phyloP scores from a whole-genome alignment of 2,888 invertebrate genomes.

The Suillia variegata region DNA sequence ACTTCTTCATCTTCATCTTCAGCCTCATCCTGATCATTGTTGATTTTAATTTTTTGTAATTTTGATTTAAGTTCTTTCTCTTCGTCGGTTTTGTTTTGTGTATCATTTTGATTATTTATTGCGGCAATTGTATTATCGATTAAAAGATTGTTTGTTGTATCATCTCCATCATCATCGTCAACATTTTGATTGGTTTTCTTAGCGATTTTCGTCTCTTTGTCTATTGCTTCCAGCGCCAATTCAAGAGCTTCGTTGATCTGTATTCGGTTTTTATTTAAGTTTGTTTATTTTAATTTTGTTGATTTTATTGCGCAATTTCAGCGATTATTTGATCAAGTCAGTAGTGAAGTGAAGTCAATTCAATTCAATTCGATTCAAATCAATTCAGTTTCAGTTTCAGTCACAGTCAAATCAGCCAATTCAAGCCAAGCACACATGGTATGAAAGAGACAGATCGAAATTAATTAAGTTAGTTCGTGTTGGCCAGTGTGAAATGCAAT shows the following conservation, averaged over 20 bases:
- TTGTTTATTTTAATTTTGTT: conserved; percentile 19
- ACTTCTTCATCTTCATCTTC: conserved; percentile 44
- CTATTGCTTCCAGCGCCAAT: conserved; percentile 69
- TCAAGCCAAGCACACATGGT: conserved; percentile 26
- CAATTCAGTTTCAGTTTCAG: no score
- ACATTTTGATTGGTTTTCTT: conserved; percentile 20
- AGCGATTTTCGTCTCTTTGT: conserved; percentile 56
- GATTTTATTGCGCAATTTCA: conserved; percentile 21
- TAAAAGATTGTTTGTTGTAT: conserved; percentile 29
- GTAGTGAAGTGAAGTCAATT: neutral
- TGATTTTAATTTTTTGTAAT: conserved; percentile 1
- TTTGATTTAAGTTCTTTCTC: conserved; percentile 21
- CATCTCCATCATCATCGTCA: conserved; percentile 47
- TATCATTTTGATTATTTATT: conserved; percentile 13
- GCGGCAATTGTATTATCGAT: conserved; percentile 9
- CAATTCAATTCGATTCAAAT: neutral
- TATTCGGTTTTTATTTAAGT: conserved; percentile 4
- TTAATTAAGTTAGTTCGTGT: conserved; percentile 38
- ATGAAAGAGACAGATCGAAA: conserved; percentile 36
- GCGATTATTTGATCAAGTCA: conserved; percentile 14
- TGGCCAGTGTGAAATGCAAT: conserved; percentile 27
- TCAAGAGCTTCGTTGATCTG: conserved; percentile 71
- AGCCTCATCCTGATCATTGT: conserved; percentile 23
- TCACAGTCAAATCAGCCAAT: conserved; percentile 8
- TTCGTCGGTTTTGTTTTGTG: conserved; percentile 23